These are phyloP conservation scores for Phoebastria nigripes DNA, from an alignment of 2,797 vertebrate species.

Conservation along the genomic window DNA sequence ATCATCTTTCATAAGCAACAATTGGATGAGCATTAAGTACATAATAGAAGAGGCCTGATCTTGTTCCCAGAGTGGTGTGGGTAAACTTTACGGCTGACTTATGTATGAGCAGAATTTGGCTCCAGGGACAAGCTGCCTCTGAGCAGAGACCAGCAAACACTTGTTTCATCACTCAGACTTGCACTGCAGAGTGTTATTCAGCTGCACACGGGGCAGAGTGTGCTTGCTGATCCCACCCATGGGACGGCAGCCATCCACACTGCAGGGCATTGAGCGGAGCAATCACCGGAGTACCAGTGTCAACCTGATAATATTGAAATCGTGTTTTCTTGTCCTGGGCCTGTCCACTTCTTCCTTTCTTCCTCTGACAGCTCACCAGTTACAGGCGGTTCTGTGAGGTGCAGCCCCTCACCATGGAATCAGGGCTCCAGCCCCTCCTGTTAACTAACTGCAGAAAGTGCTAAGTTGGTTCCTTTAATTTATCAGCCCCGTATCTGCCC, in stretches of 20 bases:
- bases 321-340: neutral
- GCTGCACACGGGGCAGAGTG: neutral
- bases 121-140: neutral
- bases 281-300: too few species aligned
- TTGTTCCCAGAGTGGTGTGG: neutral
- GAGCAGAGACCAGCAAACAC: neutral
- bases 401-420: neutral
- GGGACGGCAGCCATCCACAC: neutral
- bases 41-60: neutral
- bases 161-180: neutral
- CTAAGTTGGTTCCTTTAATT: neutral
- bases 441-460: neutral
- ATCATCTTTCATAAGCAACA: neutral
- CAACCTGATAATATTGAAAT: neutral
- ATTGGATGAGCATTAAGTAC: neutral
- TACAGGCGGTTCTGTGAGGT: neutral
- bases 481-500: neutral
- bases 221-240: accelerated
- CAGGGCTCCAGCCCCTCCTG: neutral
- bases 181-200: accelerated
- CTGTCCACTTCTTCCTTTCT: neutral
- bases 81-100: neutral
- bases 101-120: neutral
- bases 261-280: accelerated
- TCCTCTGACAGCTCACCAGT: neutral